Base-by-base conservation (phyloP, 2,797 vertebrate genomes). In the Scolopax rusticola region DNA sequence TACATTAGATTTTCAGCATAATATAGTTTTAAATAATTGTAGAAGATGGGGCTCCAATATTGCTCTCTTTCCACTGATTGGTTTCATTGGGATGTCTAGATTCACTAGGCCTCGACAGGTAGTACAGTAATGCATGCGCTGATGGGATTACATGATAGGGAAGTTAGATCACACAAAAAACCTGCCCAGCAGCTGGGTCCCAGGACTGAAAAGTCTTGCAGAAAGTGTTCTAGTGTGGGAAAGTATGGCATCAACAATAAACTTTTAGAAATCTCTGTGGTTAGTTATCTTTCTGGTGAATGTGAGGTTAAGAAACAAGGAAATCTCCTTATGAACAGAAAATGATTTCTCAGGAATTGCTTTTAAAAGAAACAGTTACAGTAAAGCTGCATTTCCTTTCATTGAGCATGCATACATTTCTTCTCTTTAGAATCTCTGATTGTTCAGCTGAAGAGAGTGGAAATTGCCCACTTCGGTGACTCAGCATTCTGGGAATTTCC, bases 401-500 rank as follows among this genome's bases (percentile, higher is more conserved):
- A 84, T 84, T 25, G 79, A 84, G 23, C n/a, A 15, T 74, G 63
- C 40, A 60, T 84, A 63, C 6, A 2, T 87, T 74, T 95, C 32
- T 84, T 61, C 53, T 77, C 70, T 89, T 89, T 61, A 87, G 61
- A 53, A 68, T 91, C 80, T 95, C 65, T 87, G 88, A 57, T 70
- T 63, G 38, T 63, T 91, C 71, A 86, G 36, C 12, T 84, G 79
- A 95, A 87, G 84, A 69, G 36, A 68, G 47, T 94, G 89, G 70
- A 53, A 91, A 89, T 48, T 67, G 81, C 86, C 93, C 74, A 93
- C 65, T 53, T 74, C 84, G 53, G 51, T 82, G 85, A 95, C 53
- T 96, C 92, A 96, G 61, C 76, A 84, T 57, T 79, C 41, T 79
- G 73, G 59, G 87, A 89, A 85, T 89, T 79, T 86, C 70, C 86